Evolutionary conservation across 53 echinoderm and acorn worm genomes (phyloP).

Genomic region (Paracentrotus lividus): DNA sequence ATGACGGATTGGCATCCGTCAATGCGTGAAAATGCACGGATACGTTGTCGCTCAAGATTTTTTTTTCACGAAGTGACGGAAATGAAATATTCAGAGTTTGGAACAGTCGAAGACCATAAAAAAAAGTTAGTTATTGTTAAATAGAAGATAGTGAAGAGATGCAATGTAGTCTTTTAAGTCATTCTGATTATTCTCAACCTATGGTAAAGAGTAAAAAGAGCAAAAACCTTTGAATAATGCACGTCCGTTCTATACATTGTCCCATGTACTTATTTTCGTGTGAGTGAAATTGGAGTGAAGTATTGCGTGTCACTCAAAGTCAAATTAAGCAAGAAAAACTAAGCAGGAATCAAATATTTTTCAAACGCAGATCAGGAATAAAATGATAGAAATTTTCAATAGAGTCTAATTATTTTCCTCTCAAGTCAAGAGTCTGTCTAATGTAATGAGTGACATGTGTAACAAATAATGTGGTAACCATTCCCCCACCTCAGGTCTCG

Average conservation of each 20-base stretch:
- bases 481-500: no score
- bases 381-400: no score
- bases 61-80: conserved; percentile 4
- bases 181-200: background rate
- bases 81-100: background rate
- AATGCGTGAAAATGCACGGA: background rate
- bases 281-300: background rate
- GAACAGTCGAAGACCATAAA: background rate
- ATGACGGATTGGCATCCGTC: background rate
- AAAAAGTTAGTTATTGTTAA: background rate
- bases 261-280: conserved; percentile 1
- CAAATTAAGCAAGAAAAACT: background rate
- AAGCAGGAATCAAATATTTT: background rate
- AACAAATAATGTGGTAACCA: no score
- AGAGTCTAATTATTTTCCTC: no score
- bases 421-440: no score
- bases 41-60: background rate
- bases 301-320: background rate
- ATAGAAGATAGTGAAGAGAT: background rate
- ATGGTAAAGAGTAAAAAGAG: background rate
- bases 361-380: background rate
- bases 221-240: background rate
- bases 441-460: no score
- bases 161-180: background rate
- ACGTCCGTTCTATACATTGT: background rate